Evolutionary conservation across 2,113 vertebrate species (phyloP), one percentile per base, ranked within the genome.

Genomic region (Python bivittatus): DNA sequence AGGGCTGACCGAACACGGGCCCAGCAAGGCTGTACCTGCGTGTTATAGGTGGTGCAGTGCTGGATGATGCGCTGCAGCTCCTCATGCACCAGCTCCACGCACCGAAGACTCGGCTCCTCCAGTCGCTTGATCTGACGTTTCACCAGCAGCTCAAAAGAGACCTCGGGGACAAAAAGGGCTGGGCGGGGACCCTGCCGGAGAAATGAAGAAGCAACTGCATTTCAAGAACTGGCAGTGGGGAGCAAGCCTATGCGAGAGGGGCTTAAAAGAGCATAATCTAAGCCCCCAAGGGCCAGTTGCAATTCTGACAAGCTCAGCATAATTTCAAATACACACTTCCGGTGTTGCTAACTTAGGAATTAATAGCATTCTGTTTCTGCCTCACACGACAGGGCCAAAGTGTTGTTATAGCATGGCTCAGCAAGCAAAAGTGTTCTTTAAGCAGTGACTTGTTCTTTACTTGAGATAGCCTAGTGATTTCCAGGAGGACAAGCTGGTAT

Each of bases 61-160:
- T 98, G 98, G 88, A 98, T 97, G 96, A 98, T 98, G 84, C 98
- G 97, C 97, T 98, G 98, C 88, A 98, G 96, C 95, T 98, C 98
- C 93, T 98, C 98, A 0, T 98, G 98, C 57, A 98, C 98, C 4
- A 98, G 97, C 96, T 98, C 98, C 57, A 98, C 98, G 6, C 98
- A 98, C 91, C 98, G 97, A 86, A 98, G 91, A 86, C 98, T 98
- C 52, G 98, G 98, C 90, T 98, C 98, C 94, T 98, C 98, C 94
- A 98, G 96, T 5, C 98, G 96, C 95, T 98, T 98, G 90, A 98
- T 98, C 96, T 98, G 98, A 92, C 97, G 96, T 95, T 98, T 98
- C 94, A 98, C 98, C 94, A 98, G 94, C 94, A 98, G 96, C 96
- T 98, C 98, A 90, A 98, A 98, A 25, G 98, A 98, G 57, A 98